Evolutionary conservation across 2,113 vertebrate genomes (phyloP), one percentile per base, ranked within the genome.

Genomic region (Stigmatopora argus): DNA sequence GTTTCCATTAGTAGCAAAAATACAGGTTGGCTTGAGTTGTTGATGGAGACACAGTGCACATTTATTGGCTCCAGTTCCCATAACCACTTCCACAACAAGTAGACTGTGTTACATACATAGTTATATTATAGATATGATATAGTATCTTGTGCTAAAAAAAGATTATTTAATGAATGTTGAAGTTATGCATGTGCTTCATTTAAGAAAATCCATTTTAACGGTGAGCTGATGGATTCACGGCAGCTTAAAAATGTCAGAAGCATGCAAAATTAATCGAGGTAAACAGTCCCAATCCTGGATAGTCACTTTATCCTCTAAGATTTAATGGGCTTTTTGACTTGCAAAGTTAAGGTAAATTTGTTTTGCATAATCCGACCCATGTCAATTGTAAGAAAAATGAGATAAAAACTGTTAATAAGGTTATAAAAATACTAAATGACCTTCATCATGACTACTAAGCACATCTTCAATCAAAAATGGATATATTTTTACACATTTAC

Each of bases 1-100:
- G 12, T 66, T 69, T 69, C 66, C 38, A 26, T 66, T 65, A n/a
- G 56, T 49, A 47, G 46, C 21, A 52, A 38, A 41, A n/a, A 64
- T n/a, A 63, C 64, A 58, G 46, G 23, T 44, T 35, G 66, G 58
- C 65, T 72, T 56, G 34, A 64, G 69, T 38, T 44, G 41, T 12
- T 58, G 48, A 56, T 48, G 18, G 10, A 41, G 66, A 44, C 38
- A 68, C 57, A 61, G 70, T 13, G 14, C 14, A 3, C 1, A 1
- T 60, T 70, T 38, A 59, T 55, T 26, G 51, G 61, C 19, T 35
- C 57, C 47, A 18, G 23, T 57, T 17, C 52, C 52, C 45, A 21
- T 64, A 52, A 71, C 65, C 15, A 57, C 31, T 34, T 67, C 46
- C 31, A 67, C 49, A 60, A 23, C 44, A 48, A 59, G 31, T 47